Evolutionary conservation across 2,888 invertebrate species (phyloP).

Genomic region (Troilus luridus): DNA sequence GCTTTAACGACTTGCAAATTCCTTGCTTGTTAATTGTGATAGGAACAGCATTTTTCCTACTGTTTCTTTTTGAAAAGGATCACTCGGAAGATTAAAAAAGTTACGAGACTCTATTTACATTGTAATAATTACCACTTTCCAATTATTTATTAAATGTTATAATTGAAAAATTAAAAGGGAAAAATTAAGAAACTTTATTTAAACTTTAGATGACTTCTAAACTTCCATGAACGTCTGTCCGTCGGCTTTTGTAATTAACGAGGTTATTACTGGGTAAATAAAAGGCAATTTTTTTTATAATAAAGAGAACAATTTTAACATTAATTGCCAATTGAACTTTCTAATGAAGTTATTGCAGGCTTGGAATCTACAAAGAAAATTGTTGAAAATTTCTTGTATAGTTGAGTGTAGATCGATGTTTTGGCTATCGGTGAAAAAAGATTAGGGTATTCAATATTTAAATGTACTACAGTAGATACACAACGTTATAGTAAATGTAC

Average conservation of each 20-base stretch:
- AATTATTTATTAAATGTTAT: slow-evolving; percentile 4
- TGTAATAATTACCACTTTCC: background rate
- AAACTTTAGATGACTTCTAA: background rate
- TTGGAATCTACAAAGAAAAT: background rate
- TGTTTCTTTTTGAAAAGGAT: background rate
- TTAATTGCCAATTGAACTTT: slow-evolving; percentile 21
- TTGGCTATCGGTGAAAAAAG: too few species aligned
- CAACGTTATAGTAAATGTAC: too few species aligned
- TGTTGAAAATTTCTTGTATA: too few species aligned
- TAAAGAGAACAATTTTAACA: background rate
- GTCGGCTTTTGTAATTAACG: background rate
- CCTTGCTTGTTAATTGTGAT: too few species aligned
- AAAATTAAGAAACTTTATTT: background rate
- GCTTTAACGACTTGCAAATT: too few species aligned
- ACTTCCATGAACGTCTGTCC: background rate
- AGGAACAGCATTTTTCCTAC: background rate
- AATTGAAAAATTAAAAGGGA: background rate
- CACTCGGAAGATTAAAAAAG: slow-evolving; percentile 11
- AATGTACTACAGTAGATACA: too few species aligned
- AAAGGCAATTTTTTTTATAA: background rate
- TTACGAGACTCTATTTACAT: background rate
- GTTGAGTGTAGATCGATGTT: too few species aligned
- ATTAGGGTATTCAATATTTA: too few species aligned
- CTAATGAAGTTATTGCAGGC: background rate
- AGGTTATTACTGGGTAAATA: background rate